These are phyloP conservation scores for Dendroctonus ponderosae DNA, from an alignment of 1,140 invertebrate genomes.

Conservation along the genomic window DNA sequence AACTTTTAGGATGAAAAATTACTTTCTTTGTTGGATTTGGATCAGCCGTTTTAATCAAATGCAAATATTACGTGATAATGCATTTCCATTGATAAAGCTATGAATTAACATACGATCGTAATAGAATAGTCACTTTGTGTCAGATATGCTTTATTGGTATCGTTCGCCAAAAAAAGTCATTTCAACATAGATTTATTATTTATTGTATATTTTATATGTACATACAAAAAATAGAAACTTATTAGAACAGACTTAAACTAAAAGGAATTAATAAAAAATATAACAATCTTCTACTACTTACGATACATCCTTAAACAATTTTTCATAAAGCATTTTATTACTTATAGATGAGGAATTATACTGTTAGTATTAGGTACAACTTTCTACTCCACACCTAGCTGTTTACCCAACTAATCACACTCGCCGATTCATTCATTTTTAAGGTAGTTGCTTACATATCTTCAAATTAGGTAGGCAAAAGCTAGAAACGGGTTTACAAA, in stretches of 20 bases:
- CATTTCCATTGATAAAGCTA: too few species aligned
- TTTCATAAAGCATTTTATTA: not conserved
- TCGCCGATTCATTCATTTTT: constrained; percentile 3
- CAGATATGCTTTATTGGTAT: too few species aligned
- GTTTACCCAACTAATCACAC: constrained; percentile 21
- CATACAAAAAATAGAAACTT: constrained; percentile 13
- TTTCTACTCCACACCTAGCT: not conserved
- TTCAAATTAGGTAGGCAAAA: constrained; percentile 13
- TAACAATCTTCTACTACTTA: constrained; percentile 1
- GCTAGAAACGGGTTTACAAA: constrained; percentile 2
- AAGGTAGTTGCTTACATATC: too few species aligned
- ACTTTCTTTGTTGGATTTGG: too few species aligned
- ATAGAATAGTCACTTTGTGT: too few species aligned
- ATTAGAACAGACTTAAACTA: constrained; percentile 15
- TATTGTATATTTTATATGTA: constrained; percentile 17
- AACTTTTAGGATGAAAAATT: not conserved
- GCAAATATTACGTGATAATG: too few species aligned
- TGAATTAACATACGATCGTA: too few species aligned
- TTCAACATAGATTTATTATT: constrained; percentile 6
- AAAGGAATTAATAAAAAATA: constrained; percentile 13
- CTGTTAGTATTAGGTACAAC: too few species aligned
- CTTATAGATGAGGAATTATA: too few species aligned
- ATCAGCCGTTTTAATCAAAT: not conserved
- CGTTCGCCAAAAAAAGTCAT: not conserved
- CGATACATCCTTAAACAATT: not conserved